A percentile compares a stretch with the other conserved stretches of the same genome.
These are phyloP conservation scores for Pheucticus melanocephalus DNA, from an alignment of 2,113 vertebrate species.

Conservation along the genomic window DNA sequence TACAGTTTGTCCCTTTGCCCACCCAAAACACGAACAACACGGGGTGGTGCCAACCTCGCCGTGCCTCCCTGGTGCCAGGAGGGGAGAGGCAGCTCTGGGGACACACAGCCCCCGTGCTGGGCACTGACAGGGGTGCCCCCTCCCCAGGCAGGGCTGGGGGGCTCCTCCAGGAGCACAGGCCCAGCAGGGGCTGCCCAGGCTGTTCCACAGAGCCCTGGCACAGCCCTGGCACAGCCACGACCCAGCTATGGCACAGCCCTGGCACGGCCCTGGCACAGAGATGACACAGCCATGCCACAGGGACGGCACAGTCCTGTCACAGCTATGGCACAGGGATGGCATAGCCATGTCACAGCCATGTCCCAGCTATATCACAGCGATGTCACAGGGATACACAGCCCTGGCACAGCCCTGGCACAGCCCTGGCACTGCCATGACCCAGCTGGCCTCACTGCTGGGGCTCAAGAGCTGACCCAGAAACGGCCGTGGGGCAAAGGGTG, in stretches of 20 bases:
- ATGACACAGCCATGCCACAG: too few species aligned
- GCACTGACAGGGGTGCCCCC: fast-evolving
- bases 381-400: fast-evolving
- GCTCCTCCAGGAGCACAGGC: background rate
- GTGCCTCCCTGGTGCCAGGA: background rate
- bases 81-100: background rate
- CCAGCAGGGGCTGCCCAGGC: fast-evolving
- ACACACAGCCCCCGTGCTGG: fast-evolving
- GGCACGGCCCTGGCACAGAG: background rate
- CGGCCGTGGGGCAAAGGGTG: fast-evolving
- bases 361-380: too few species aligned
- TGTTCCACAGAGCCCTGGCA: fast-evolving
- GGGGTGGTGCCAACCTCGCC: background rate
- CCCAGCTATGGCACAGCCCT: fast-evolving
- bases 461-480: background rate
- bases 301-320: too few species aligned
- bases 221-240: background rate
- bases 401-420: background rate
- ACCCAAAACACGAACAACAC: fast-evolving
- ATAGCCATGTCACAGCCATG: too few species aligned
- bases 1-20: background rate
- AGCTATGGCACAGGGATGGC: too few species aligned
- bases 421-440: fast-evolving
- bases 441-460: background rate
- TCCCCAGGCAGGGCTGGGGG: background rate